phyloP scores from a whole-genome alignment of 35 echinoderm and acorn worm species.

The Ophiothrix spiculata region DNA sequence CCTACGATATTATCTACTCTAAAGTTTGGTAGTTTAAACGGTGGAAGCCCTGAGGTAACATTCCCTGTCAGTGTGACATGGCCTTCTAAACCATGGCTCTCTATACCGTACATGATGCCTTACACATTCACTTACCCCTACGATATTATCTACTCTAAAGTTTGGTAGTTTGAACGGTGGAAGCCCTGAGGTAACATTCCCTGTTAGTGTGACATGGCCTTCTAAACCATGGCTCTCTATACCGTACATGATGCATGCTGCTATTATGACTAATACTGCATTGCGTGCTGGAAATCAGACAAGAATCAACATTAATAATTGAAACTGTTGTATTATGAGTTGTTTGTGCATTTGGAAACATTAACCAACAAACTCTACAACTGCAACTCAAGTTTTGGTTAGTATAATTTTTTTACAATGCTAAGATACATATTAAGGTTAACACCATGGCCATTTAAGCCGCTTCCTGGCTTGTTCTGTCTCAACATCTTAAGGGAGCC shows the following conservation, averaged over 20 bases:
- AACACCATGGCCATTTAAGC: neutral
- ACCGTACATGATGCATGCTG: conserved; percentile 31
- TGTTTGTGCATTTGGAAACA: neutral
- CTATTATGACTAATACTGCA: conserved; percentile 64
- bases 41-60: conserved; percentile 71
- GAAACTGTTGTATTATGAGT: too few relatives aligned
- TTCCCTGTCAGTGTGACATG: conserved; percentile 61
- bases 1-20: conserved; percentile 45
- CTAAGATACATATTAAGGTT: neutral
- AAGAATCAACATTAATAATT: neutral
- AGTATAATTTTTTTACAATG: neutral
- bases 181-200: conserved; percentile 74
- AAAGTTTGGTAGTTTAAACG: conserved; percentile 51
- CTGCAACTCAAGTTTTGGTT: neutral
- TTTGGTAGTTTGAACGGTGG: conserved; percentile 52
- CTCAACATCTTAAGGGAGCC: too few relatives aligned
- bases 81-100: neutral
- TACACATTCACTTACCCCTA: conserved; percentile 56
- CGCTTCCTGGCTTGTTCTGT: too few relatives aligned
- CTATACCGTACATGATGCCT: conserved; percentile 26
- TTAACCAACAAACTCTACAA: neutral
- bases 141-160: conserved; percentile 54
- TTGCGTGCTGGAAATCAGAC: conserved; percentile 49
- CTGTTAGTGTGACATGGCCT: conserved; percentile 41
- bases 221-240: conserved; percentile 12